These are phyloP conservation scores for Cynodonichthys magdalenae DNA, from an alignment of 2,797 vertebrate species.

Conservation along the genomic window DNA sequence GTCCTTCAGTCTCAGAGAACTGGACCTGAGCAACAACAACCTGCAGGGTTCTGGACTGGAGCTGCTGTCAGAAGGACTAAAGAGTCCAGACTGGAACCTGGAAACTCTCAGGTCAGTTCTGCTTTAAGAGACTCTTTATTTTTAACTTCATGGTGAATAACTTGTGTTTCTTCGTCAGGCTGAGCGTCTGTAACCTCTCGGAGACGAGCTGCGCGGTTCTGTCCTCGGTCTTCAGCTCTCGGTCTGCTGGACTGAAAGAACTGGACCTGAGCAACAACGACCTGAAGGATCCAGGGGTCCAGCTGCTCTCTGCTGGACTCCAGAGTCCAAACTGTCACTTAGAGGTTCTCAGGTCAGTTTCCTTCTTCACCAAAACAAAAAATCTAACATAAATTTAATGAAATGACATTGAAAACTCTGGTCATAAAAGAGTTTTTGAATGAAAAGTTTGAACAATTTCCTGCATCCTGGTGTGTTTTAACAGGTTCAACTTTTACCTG, in stretches of 20 bases:
- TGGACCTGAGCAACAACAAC: conserved; percentile 15
- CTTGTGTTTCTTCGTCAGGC: not conserved
- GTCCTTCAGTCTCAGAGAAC: not conserved
- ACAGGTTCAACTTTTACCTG: too few relatives aligned
- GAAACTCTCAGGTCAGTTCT: conserved; percentile 14
- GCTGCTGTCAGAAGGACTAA: not conserved
- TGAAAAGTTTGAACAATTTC: too few relatives aligned
- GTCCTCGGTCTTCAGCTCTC: conserved; percentile 5
- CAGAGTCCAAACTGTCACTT: not conserved
- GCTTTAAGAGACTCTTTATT: not conserved
- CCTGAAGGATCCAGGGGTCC: conserved; percentile 7
- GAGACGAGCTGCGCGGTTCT: not conserved
- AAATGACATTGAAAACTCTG: too few relatives aligned
- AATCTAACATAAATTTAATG: too few relatives aligned
- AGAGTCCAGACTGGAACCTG: conserved; percentile 4
- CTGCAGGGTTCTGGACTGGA: conserved; percentile 3
- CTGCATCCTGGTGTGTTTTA: too few relatives aligned
- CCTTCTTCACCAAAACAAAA: too few relatives aligned
- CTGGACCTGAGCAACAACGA: conserved; percentile 20
- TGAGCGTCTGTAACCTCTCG: conserved; percentile 12
- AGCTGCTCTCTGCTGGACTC: conserved; percentile 8
- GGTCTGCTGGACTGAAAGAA: not conserved
- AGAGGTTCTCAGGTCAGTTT: conserved; percentile 11
- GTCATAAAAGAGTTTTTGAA: too few relatives aligned
- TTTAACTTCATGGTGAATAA: not conserved